These are phyloP conservation scores for Arizona elegans DNA, from an alignment of 2,113 vertebrate genomes.

Conservation along the genomic window DNA sequence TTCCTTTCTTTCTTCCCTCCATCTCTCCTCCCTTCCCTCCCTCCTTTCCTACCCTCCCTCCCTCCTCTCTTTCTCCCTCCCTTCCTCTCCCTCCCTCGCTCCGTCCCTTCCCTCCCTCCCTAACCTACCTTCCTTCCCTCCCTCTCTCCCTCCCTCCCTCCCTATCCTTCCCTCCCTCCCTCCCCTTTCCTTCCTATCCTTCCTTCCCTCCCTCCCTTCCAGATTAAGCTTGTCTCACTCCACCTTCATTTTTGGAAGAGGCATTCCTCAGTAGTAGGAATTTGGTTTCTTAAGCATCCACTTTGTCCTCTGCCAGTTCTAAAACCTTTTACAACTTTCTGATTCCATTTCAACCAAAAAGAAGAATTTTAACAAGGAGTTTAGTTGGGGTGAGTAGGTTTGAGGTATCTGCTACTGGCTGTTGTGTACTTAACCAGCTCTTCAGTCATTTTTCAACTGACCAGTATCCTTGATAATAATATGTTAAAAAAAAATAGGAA, in stretches of 20 bases:
- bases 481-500: constrained; percentile 46
- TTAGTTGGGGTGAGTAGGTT: background rate
- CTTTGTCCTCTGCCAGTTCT: background rate
- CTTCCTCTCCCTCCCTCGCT: background rate
- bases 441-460: constrained; percentile 49
- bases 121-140: too few relatives aligned
- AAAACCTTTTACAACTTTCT: constrained; percentile 35
- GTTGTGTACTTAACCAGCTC: constrained; percentile 34
- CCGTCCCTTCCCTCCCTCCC: rapidly evolving
- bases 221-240: background rate
- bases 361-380: constrained; percentile 48
- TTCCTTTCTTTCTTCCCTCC: too few relatives aligned
- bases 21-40: background rate
- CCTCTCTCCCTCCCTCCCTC: too few relatives aligned
- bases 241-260: background rate
- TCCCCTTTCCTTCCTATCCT: background rate
- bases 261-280: background rate
- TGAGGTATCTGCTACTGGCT: constrained; percentile 27
- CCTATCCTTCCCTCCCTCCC: rapidly evolving
- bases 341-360: constrained; percentile 31
- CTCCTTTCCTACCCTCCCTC: background rate
- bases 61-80: background rate
- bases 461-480: constrained; percentile 46
- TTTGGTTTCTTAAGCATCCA: constrained; percentile 20
- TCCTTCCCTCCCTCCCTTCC: background rate